A percentile compares a stretch with the other conserved stretches of the same genome.
phyloP scores from a whole-genome alignment of 2,797 vertebrate genomes.

The Rhinatrema bivittatum region DNA sequence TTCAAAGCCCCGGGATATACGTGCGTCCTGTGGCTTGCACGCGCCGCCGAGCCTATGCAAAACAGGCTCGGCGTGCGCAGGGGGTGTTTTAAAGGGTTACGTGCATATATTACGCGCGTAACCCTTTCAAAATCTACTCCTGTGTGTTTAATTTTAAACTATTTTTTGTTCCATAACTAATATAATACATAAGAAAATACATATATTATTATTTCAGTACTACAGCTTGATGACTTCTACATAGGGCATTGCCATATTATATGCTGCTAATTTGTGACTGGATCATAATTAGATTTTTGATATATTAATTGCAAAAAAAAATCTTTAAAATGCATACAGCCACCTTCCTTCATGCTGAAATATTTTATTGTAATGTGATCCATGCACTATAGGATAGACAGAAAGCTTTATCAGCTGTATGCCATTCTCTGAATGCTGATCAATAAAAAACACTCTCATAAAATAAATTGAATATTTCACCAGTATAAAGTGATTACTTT shows the following conservation, averaged over 20 bases:
- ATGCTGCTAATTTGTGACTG: neutral
- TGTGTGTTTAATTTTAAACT: too few species aligned
- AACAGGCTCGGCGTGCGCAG: too few species aligned
- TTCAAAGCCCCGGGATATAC: too few species aligned
- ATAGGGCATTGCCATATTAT: neutral
- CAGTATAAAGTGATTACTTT: conserved; percentile 22
- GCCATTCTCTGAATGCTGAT: conserved; percentile 19
- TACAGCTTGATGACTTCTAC: neutral
- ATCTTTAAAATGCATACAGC: too few species aligned
- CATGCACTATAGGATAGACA: neutral
- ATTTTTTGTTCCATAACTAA: too few species aligned
- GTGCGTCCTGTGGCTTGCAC: too few species aligned
- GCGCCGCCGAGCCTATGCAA: too few species aligned
- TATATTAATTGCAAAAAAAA: conserved; percentile 1
- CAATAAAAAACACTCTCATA: conserved; percentile 35
- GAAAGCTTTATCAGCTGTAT: conserved; percentile 20
- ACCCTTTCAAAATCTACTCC: too few species aligned
- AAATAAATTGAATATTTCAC: conserved; percentile 36
- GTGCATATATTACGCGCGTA: too few species aligned
- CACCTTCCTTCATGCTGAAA: neutral
- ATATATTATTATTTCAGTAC: too few species aligned
- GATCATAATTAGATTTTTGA: conserved; percentile 3
- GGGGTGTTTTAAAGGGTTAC: too few species aligned
- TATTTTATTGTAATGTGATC: neutral
- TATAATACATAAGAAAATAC: too few species aligned